Conservation (phyloP, 2,797 vertebrate genomes). For the Channa striata region DNA sequence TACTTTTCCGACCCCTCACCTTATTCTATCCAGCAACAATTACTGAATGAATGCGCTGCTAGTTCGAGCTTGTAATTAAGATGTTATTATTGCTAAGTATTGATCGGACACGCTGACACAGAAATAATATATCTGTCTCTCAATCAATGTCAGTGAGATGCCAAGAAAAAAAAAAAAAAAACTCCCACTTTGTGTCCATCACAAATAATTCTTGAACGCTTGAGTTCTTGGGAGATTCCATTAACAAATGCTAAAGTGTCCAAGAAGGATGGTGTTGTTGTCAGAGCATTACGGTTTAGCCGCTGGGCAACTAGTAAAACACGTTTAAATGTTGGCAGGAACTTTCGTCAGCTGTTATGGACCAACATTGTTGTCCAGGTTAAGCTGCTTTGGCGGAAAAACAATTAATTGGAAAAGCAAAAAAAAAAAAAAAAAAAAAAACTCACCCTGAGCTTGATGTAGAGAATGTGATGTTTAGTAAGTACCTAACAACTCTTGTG, state of each 20-base stretch:
- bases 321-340: constrained; percentile 73
- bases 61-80: constrained; percentile 44
- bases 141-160: constrained; percentile 41
- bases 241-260: constrained; percentile 64
- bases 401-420: not conserved
- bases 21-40: constrained; percentile 29
- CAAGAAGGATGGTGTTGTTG: constrained; percentile 69
- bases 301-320: constrained; percentile 69
- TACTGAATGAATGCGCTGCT: constrained; percentile 23
- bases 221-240: constrained; percentile 55
- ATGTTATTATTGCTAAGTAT: constrained; percentile 28
- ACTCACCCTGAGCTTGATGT: not conserved
- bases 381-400: constrained; percentile 64
- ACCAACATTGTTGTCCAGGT: constrained; percentile 58
- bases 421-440: constrained; percentile 4
- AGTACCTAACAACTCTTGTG: constrained; percentile 19
- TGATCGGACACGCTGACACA: constrained; percentile 37
- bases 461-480: constrained; percentile 9
- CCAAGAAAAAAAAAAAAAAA: constrained; percentile 42
- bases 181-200: constrained; percentile 33
- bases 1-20: not conserved
- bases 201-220: constrained; percentile 45
- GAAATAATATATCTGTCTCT: constrained; percentile 32
- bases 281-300: constrained; percentile 77
- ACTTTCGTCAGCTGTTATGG: constrained; percentile 70